Percentiles rank a stretch among this genome's conserved stretches.
These are phyloP conservation scores for Oegoconia quadripuncta DNA, from an alignment of 2,888 invertebrate species.

Conservation along the genomic window DNA sequence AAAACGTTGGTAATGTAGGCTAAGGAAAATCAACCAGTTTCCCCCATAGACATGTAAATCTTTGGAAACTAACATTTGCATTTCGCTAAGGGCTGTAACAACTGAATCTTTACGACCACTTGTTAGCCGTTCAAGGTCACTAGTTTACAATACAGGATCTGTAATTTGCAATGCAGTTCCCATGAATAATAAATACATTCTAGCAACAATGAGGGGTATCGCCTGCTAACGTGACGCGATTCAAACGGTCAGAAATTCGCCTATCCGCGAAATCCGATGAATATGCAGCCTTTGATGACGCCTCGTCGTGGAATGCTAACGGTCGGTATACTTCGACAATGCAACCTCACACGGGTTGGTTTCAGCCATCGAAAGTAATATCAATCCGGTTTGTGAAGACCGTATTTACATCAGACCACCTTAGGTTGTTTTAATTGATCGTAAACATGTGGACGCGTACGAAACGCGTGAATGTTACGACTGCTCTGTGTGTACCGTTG, in stretches of 20 bases:
- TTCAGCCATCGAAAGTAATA: slow-evolving; percentile 47
- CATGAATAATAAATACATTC: slow-evolving; percentile 59
- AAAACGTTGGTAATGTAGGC: too few relatives aligned
- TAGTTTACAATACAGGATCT: slow-evolving; percentile 39
- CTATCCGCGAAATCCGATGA: slow-evolving; percentile 60
- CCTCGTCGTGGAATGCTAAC: slow-evolving; percentile 65
- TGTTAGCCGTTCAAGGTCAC: slow-evolving; percentile 4
- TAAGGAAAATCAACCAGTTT: not conserved
- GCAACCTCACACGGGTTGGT: slow-evolving; percentile 28
- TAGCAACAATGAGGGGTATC: slow-evolving; percentile 39
- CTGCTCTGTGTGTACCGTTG: not conserved
- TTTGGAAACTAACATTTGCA: not conserved
- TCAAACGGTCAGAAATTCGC: slow-evolving; percentile 60
- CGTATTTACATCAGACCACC: slow-evolving; percentile 37
- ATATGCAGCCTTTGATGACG: slow-evolving; percentile 65
- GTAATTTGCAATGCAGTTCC: slow-evolving; percentile 40
- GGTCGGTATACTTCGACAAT: slow-evolving; percentile 65
- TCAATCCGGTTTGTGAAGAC: slow-evolving; percentile 35
- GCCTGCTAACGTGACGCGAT: slow-evolving; percentile 48
- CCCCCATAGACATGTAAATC: not conserved
- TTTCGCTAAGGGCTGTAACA: not conserved
- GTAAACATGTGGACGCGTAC: slow-evolving; percentile 28
- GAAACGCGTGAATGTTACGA: slow-evolving; percentile 6
- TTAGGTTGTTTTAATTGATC: slow-evolving; percentile 31
- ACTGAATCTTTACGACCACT: not conserved